Evolutionary conservation across 35 echinoderm and acorn worm genomes (phyloP).

Genomic region (Amphiura filiformis): DNA sequence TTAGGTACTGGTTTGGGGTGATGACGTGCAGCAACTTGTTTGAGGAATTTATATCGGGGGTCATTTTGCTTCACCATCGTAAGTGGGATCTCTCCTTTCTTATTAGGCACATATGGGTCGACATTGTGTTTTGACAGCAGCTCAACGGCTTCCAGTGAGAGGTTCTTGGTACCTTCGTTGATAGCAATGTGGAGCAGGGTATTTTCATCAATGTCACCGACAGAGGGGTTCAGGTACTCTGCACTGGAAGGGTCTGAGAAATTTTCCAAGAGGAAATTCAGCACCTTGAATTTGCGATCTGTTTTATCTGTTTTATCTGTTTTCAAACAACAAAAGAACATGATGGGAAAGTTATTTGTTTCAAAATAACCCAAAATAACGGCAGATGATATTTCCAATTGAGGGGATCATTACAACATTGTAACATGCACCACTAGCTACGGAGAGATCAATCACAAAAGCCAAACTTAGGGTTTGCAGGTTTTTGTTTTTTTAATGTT

Average conservation of each 20-base stretch:
- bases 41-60: slow-evolving; percentile 26
- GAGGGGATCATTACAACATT: too few species aligned
- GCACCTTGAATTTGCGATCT: slow-evolving; percentile 40
- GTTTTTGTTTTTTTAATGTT: too few species aligned
- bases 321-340: background rate
- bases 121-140: slow-evolving; percentile 35
- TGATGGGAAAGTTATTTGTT: background rate
- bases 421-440: too few species aligned
- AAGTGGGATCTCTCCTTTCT: slow-evolving; percentile 46
- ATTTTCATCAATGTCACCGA: slow-evolving; percentile 11
- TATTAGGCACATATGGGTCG: slow-evolving; percentile 36
- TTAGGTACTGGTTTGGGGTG: background rate
- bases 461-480: too few species aligned
- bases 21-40: slow-evolving; percentile 33
- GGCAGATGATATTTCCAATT: too few species aligned
- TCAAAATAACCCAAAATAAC: too few species aligned
- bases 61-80: slow-evolving; percentile 31
- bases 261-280: slow-evolving; percentile 36
- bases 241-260: background rate
- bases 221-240: slow-evolving; percentile 24
- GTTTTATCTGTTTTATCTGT: too few species aligned
- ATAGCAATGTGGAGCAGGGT: slow-evolving; percentile 46
- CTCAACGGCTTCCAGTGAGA: slow-evolving; percentile 27
- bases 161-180: slow-evolving; percentile 16
- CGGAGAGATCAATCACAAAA: too few species aligned